phyloP scores from a whole-genome alignment of 2,888 invertebrate genomes.

The Diogma glabrata region DNA sequence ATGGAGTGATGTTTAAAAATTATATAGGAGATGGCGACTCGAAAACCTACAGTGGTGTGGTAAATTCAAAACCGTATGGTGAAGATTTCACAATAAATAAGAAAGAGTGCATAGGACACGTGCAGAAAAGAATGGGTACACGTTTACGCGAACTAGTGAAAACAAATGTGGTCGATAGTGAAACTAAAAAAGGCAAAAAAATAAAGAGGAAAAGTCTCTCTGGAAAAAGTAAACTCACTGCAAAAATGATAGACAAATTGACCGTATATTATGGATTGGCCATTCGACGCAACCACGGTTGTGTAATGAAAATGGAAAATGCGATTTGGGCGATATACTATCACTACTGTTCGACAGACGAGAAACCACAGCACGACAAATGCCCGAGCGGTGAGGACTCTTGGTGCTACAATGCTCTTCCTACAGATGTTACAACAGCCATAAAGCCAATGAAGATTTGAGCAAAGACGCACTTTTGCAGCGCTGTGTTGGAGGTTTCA shows the following conservation, averaged over 20 bases:
- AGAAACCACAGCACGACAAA: constrained; percentile 16
- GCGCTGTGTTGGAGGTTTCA: constrained; percentile 26
- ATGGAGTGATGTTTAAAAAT: constrained; percentile 16
- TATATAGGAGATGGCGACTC: constrained; percentile 18
- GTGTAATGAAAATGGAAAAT: constrained; percentile 19
- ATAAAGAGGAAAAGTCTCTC: background rate
- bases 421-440: constrained; percentile 19
- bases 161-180: background rate
- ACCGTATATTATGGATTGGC: constrained; percentile 24
- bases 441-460: constrained; percentile 25
- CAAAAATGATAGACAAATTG: constrained; percentile 20
- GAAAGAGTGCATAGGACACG: background rate
- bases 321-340: constrained; percentile 15
- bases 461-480: constrained; percentile 24
- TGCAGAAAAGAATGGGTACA: constrained; percentile 16
- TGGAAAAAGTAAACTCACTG: constrained; percentile 16
- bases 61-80: constrained; percentile 18
- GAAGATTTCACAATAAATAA: background rate
- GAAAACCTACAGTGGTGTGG: constrained; percentile 16
- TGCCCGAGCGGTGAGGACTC: constrained; percentile 17
- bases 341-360: constrained; percentile 11
- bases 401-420: constrained; percentile 22
- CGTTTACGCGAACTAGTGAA: constrained; percentile 14
- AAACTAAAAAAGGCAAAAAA: constrained; percentile 10
- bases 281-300: constrained; percentile 21